A percentile compares a stretch with the other conserved stretches of the same genome.
Evolutionary conservation across 2,888 invertebrate genomes (phyloP).

Genomic region (Ophion slaviceki): DNA sequence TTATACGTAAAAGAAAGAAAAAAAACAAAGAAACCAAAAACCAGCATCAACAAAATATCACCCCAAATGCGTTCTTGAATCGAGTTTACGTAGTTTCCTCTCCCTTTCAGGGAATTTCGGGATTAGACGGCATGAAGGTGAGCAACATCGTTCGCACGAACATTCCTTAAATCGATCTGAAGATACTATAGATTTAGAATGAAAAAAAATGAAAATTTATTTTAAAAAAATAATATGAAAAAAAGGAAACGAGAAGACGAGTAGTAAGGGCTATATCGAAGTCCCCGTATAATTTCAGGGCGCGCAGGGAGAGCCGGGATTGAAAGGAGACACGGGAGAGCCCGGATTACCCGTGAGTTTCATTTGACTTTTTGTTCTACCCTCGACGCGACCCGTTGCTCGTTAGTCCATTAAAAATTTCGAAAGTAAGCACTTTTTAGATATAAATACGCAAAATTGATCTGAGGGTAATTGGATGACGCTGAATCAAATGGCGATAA

Average conservation of each 20-base stretch:
- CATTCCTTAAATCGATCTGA: slow-evolving; percentile 51
- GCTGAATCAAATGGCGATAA: no score
- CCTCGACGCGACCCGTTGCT: not conserved
- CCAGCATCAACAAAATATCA: slow-evolving; percentile 28
- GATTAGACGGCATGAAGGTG: slow-evolving; percentile 98
- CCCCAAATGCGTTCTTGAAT: slow-evolving; percentile 62
- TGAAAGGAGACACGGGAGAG: slow-evolving; percentile 96
- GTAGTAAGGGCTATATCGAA: slow-evolving; percentile 54
- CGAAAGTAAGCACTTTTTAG: no score
- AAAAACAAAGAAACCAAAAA: slow-evolving; percentile 49
- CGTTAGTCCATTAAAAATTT: no score
- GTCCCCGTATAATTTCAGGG: slow-evolving; percentile 86
- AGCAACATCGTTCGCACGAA: slow-evolving; percentile 81
- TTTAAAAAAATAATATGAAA: slow-evolving; percentile 5
- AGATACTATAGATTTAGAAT: slow-evolving; percentile 9
- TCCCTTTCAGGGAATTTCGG: slow-evolving; percentile 93
- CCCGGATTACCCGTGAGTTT: slow-evolving; percentile 95
- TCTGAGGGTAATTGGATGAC: no score
- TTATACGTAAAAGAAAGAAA: slow-evolving; percentile 45
- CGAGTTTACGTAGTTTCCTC: slow-evolving; percentile 85
- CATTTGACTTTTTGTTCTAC: slow-evolving; percentile 49
- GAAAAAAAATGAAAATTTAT: not conserved
- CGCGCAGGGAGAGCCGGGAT: slow-evolving; percentile 96
- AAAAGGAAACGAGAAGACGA: not conserved
- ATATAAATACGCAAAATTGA: no score